Evolutionary conservation across 2,113 vertebrate genomes (phyloP), one percentile per base, ranked within the genome.

Genomic region (Rousettus leschenaultii): DNA sequence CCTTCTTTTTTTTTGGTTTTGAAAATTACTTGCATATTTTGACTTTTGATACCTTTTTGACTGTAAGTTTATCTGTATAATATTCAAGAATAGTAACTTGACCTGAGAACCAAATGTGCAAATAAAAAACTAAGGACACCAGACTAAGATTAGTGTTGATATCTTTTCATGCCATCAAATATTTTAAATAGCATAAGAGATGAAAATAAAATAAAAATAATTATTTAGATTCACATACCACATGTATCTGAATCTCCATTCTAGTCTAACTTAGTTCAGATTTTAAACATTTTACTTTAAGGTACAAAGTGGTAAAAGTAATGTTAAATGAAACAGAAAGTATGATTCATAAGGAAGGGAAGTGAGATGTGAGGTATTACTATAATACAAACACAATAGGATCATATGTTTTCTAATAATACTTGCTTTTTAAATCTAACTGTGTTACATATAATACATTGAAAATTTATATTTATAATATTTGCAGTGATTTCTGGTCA

Each of bases 201-300:
- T 74, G 53, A 74, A 95, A 95, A 82, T 83, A 66, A 90, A 95
- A 85, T n/a, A 77, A 73, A 66, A 82, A 30, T 6, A 48, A 63
- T 61, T 86, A 73, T 78, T 74, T 89, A 71, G 53, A 38, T 63
- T 8, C 55, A 30, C 18, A 59, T 78, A 38, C 7, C 57, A 74
- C 12, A 3, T 71, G 19, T 65, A 45, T 61, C 7, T 74, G 38
- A 89, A 45, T 85, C 61, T 91, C 38, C 18, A 24, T 82, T 45
- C 19, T 61, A 16, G 28, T 70, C n/a, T 91, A 79, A 65, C 5
- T 55, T 89, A 61, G 14, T 82, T 95, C 38, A 90, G n/a, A 85
- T 77, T 45, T 75, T 94, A 86, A 77, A 82, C 18, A 66, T 71
- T 96, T 96, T 93, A 73, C 40, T 73, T 66, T 21, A 35, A 33